phyloP scores from a whole-genome alignment of 2,113 vertebrate species.

The Microcebus griseorufus region DNA sequence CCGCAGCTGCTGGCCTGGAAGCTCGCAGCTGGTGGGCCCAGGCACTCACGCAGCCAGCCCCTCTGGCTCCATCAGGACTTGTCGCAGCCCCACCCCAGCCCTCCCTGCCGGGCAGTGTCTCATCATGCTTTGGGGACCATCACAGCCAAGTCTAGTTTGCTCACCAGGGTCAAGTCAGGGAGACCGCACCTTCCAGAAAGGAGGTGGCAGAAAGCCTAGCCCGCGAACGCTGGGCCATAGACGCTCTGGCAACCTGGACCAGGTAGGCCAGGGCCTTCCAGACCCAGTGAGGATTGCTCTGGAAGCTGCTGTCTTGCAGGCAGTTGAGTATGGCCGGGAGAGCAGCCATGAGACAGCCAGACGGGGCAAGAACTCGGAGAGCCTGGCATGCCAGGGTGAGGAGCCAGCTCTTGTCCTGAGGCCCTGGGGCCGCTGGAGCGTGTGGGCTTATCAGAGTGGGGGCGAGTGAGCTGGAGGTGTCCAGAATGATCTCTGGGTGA shows the following conservation, averaged over 20 bases:
- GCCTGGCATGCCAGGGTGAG: background rate
- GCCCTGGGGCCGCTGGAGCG: fast-evolving
- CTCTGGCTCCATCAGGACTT: background rate
- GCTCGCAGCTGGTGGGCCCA: background rate
- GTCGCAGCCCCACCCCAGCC: background rate
- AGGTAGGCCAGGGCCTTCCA: background rate
- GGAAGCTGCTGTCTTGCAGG: background rate
- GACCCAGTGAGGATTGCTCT: fast-evolving
- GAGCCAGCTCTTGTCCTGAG: too few relatives aligned
- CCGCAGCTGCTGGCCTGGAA: background rate
- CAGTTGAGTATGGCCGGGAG: fast-evolving
- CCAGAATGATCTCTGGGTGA: background rate
- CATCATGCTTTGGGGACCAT: background rate
- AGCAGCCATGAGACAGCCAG: fast-evolving
- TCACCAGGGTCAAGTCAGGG: background rate
- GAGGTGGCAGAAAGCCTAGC: background rate
- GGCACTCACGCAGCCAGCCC: fast-evolving
- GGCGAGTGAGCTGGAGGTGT: fast-evolving
- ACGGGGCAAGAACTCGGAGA: background rate
- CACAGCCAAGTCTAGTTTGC: background rate
- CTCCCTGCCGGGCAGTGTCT: background rate
- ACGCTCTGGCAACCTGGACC: background rate
- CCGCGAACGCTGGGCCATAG: fast-evolving
- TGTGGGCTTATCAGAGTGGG: too few relatives aligned
- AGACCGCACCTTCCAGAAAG: background rate